Evolutionary conservation across 2,113 vertebrate genomes (phyloP).

Genomic region (Grantiella picta): DNA sequence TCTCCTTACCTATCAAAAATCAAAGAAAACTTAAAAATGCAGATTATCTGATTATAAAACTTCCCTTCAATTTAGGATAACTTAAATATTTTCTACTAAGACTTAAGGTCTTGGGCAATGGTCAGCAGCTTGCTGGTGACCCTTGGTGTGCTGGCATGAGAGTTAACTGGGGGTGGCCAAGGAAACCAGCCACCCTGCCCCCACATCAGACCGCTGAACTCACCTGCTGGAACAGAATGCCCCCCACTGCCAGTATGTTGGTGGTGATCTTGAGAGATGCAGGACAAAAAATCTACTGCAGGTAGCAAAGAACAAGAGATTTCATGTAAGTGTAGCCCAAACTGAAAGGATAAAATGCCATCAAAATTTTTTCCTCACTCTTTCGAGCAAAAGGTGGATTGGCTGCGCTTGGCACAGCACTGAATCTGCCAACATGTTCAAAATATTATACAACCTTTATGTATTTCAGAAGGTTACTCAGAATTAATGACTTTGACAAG

Average conservation of each 20-base stretch:
- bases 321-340: background rate
- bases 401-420: background rate
- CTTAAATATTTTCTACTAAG: background rate
- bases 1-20: background rate
- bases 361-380: background rate
- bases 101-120: background rate
- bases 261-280: background rate
- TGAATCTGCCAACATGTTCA: background rate
- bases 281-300: background rate
- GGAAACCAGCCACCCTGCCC: background rate
- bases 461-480: background rate
- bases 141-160: background rate
- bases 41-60: background rate
- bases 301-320: background rate
- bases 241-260: background rate
- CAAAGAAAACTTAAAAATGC: background rate
- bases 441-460: background rate
- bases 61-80: background rate
- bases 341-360: background rate
- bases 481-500: background rate
- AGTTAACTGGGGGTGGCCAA: background rate
- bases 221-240: background rate
- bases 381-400: background rate
- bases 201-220: background rate
- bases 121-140: background rate